Percentiles rank a stretch among this genome's conserved stretches.
phyloP scores from a whole-genome alignment of 2,888 invertebrate species.

The Microplitis manilae region DNA sequence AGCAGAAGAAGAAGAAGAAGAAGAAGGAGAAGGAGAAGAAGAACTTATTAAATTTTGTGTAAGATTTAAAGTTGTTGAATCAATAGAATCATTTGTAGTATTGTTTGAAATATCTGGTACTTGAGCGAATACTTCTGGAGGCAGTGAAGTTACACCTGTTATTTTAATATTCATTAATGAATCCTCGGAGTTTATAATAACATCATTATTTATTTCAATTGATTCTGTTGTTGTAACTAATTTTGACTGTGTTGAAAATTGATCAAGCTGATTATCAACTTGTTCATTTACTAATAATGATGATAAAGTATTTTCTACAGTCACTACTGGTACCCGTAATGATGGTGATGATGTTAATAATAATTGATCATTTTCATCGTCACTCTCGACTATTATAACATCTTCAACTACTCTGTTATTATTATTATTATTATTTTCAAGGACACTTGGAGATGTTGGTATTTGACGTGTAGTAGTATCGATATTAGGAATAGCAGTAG shows the following conservation, averaged over 20 bases:
- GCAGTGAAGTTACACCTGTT: constrained; percentile 60
- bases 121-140: constrained; percentile 57
- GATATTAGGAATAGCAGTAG: too few relatives aligned
- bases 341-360: too few relatives aligned
- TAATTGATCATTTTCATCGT: constrained; percentile 27
- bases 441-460: too few relatives aligned
- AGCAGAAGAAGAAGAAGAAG: not conserved
- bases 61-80: not conserved
- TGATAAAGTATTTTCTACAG: too few relatives aligned
- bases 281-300: too few relatives aligned
- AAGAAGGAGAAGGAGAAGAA: not conserved
- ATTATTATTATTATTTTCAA: not conserved
- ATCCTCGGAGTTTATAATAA: not conserved
- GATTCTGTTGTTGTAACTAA: not conserved
- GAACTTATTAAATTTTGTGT: not conserved
- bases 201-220: not conserved
- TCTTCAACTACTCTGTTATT: constrained; percentile 14
- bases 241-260: too few relatives aligned
- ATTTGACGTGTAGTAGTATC: too few relatives aligned
- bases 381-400: constrained; percentile 52
- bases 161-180: constrained; percentile 59
- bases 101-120: constrained; percentile 38
- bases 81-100: not conserved
- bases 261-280: too few relatives aligned
- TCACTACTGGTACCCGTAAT: too few relatives aligned